These are phyloP conservation scores for Sphenopsis melanotis DNA, from an alignment of 2,797 vertebrate species.

Conservation along the genomic window DNA sequence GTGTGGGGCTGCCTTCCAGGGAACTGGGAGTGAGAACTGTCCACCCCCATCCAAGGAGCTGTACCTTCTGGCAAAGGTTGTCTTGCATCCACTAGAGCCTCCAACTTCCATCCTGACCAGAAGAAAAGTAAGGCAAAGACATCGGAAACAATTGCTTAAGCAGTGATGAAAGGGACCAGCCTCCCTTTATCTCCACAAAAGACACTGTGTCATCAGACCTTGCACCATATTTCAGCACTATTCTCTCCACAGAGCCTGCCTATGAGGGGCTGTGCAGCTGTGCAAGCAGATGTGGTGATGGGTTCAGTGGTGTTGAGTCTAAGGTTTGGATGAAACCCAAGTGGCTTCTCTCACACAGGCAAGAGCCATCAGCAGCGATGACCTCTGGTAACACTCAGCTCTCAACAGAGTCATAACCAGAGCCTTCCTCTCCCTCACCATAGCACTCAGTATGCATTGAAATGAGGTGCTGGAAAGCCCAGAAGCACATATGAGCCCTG, in stretches of 20 bases:
- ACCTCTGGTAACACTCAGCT: neutral
- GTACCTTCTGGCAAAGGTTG: neutral
- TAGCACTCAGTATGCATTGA: neutral
- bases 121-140: slow-evolving; percentile 1
- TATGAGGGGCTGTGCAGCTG: neutral
- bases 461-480: neutral
- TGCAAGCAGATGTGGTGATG: slow-evolving; percentile 6
- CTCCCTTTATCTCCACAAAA: slow-evolving; percentile 33
- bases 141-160: slow-evolving; percentile 3
- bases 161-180: slow-evolving; percentile 22
- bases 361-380: neutral
- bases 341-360: neutral
- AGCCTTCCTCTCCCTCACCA: neutral
- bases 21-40: neutral
- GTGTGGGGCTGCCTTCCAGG: neutral
- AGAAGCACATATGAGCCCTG: neutral
- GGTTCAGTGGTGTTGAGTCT: neutral
- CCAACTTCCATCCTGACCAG: neutral
- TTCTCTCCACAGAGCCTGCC: neutral
- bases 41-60: neutral
- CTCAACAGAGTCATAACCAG: neutral
- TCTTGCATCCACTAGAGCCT: neutral
- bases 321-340: slow-evolving; percentile 1
- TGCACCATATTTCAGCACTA: slow-evolving; percentile 27
- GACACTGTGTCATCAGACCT: slow-evolving; percentile 25